Base-by-base conservation (phyloP, 2,113 vertebrate genomes). In the Pteronura brasiliensis region DNA sequence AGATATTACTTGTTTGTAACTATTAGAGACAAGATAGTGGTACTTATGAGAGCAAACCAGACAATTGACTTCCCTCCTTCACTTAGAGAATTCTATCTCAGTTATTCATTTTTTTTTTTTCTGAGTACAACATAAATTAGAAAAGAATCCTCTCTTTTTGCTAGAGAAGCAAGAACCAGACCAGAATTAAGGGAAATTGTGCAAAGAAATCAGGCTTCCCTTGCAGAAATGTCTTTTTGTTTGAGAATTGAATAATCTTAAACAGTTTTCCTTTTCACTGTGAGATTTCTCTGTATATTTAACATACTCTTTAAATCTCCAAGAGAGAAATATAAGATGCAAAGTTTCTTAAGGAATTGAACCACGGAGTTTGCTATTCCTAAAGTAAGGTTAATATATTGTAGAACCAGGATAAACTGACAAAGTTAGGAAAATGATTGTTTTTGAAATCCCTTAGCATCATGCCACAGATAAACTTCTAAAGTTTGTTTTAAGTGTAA, bases 211-310 rank as follows among this genome's bases (percentile, higher is more conserved):
- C 59, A 86, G 29, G 4, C 7, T 85, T 94, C 3, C 15, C 4
- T 96, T 93, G 39, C 21, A 44, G 42, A 93, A 81, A 80, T 69
- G 10, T 34, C 82, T 80, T 92, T 87, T 91, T 85, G 31, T 91
- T 95, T 92, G 86, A 94, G 44, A 95, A 95, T 1, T 87, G 61
- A 94, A 63, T 17, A 36, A 31, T 96, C 29, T 96, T 76, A 90
- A 96, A 65, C 27, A 87, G 12, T 1, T 80, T 92, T 69, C 11
- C 34, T 84, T 69, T 80, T 29, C 42, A 55, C 34, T 80, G 6
- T 52, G 74, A 36, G 25, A 52, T 71, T 90, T 94, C 9, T 91
- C 36, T 85, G 13, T 31, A 10, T 59, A 91, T 90, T 88, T 96
- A 95, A 87, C 12, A 44, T n/a, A 71, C 5, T 69, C 20, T 95